Percentiles rank a stretch among this genome's conserved stretches.
Evolutionary conservation across 2,113 vertebrate species (phyloP).

Genomic region (Oenanthe melanoleuca): DNA sequence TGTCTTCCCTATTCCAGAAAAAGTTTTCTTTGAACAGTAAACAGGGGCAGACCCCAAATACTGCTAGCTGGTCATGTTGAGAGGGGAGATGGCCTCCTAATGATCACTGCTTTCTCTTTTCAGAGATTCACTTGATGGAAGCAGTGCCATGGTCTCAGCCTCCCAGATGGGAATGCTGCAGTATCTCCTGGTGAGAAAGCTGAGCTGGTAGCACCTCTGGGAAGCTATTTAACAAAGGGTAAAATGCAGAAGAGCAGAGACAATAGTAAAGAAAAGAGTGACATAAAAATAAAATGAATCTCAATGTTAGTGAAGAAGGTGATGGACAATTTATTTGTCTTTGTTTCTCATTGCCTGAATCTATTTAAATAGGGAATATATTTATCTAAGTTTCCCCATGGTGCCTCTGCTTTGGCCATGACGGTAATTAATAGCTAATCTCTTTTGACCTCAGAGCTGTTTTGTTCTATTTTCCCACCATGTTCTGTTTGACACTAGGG

Average conservation of each 20-base stretch:
- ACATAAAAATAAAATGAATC: neutral
- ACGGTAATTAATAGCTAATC: neutral
- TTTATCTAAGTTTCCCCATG: neutral
- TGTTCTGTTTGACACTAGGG: neutral
- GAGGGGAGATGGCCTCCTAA: neutral
- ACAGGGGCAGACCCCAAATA: neutral
- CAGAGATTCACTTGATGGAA: neutral
- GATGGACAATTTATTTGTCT: neutral
- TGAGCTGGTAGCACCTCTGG: no score
- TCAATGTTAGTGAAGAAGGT: neutral
- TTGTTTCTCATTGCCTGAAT: neutral
- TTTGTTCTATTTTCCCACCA: neutral
- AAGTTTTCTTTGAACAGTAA: neutral
- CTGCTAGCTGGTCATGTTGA: neutral
- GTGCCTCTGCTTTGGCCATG: neutral
- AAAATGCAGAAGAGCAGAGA: neutral
- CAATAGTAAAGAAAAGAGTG: neutral
- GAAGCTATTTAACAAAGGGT: neutral
- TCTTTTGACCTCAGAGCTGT: neutral
- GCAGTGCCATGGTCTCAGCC: neutral
- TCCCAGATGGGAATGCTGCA: neutral
- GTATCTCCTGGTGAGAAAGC: neutral
- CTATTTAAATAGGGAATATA: neutral
- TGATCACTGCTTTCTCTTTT: neutral
- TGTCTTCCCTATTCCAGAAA: neutral